phyloP scores from a whole-genome alignment of 2,797 vertebrate genomes.

The Erethizon dorsatum region DNA sequence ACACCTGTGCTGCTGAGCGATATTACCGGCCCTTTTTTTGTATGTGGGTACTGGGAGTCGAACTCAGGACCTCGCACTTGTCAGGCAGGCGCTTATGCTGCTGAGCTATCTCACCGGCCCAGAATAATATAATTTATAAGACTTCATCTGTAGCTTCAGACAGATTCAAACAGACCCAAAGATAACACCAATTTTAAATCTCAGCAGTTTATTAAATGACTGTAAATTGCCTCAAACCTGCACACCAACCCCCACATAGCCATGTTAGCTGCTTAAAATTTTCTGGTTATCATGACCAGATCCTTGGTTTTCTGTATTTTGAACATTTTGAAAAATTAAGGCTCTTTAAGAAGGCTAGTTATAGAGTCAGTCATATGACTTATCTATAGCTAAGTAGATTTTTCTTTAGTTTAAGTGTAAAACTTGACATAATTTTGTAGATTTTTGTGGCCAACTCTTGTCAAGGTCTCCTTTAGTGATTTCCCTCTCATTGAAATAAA shows the following conservation, averaged over 20 bases:
- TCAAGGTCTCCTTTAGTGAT: slow-evolving; percentile 73
- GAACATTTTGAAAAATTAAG: slow-evolving; percentile 78
- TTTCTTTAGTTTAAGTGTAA: slow-evolving; percentile 68
- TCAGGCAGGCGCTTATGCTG: no score
- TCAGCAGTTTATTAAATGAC: neutral
- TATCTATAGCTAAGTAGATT: slow-evolving; percentile 68
- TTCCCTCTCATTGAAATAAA: slow-evolving; percentile 80
- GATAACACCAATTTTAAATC: slow-evolving; percentile 17
- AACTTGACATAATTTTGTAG: slow-evolving; percentile 74
- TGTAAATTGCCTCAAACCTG: neutral
- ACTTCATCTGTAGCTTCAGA: slow-evolving; percentile 67
- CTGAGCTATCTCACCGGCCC: no score
- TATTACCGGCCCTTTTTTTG: no score
- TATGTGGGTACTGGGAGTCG: no score
- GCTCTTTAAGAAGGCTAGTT: slow-evolving; percentile 73
- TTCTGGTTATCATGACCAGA: slow-evolving; percentile 53
- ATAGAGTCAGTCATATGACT: slow-evolving; percentile 69
- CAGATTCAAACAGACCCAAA: slow-evolving; percentile 79
- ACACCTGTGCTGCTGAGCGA: no score
- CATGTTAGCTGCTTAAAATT: slow-evolving; percentile 52
- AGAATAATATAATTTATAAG: neutral
- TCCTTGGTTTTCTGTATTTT: slow-evolving; percentile 70
- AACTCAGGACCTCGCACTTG: no score
- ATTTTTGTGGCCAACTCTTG: slow-evolving; percentile 76
- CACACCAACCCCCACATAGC: slow-evolving; percentile 44